Percentiles rank a stretch among this genome's conserved stretches.
phyloP scores from a whole-genome alignment of 2,888 invertebrate genomes.

The Hipparchia sbordonii region DNA sequence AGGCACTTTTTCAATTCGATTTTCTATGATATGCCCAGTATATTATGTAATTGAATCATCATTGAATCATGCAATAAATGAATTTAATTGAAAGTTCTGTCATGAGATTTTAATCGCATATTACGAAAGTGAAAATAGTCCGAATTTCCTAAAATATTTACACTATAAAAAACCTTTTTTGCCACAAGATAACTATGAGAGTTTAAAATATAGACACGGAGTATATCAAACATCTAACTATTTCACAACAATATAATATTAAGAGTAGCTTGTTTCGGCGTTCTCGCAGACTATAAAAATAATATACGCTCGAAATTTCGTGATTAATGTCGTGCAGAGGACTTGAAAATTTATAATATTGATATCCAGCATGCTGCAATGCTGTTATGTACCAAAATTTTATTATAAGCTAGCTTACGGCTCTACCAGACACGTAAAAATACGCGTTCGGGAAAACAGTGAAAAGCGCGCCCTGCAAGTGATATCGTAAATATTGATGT shows the following conservation, averaged over 20 bases:
- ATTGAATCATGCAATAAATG: too few relatives aligned
- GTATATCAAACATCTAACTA: not conserved
- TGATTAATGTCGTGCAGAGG: not conserved
- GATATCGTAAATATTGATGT: slow-evolving; percentile 36
- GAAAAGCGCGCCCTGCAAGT: slow-evolving; percentile 11
- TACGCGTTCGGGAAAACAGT: not conserved
- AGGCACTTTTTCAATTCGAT: too few relatives aligned
- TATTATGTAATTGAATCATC: too few relatives aligned
- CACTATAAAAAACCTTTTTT: too few relatives aligned
- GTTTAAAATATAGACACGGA: too few relatives aligned
- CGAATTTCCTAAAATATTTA: not conserved
- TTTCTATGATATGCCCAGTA: too few relatives aligned
- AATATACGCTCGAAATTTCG: slow-evolving; percentile 13
- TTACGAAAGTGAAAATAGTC: not conserved
- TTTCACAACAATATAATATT: not conserved
- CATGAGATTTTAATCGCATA: too few relatives aligned
- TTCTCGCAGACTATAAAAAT: slow-evolving; percentile 4
- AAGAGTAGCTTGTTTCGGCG: not conserved
- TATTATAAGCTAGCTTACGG: slow-evolving; percentile 1
- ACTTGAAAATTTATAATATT: slow-evolving; percentile 10
- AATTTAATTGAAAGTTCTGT: too few relatives aligned
- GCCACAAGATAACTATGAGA: too few relatives aligned
- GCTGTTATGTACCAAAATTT: not conserved
- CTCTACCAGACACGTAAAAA: slow-evolving; percentile 3
- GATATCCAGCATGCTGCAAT: slow-evolving; percentile 14